Evolutionary conservation across 2,113 vertebrate species (phyloP).

Genomic region (Gymnobelideus leadbeateri): DNA sequence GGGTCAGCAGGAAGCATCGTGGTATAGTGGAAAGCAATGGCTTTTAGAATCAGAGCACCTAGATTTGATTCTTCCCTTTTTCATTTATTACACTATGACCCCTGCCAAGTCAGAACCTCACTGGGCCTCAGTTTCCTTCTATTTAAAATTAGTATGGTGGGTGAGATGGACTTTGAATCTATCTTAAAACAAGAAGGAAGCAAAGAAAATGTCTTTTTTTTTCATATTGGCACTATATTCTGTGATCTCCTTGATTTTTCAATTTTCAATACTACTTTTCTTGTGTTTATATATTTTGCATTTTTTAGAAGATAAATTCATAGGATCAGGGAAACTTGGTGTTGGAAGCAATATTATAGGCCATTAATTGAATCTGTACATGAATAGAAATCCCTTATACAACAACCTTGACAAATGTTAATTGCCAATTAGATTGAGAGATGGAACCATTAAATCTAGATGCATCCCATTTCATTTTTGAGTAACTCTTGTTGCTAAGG

Average conservation of each 20-base stretch:
- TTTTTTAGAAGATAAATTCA: not conserved
- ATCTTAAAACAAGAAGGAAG: not conserved
- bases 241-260: not conserved
- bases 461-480: not conserved
- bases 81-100: not conserved
- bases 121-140: not conserved
- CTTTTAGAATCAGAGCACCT: not conserved
- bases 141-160: not conserved
- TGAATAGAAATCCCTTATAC: not conserved
- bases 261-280: not conserved
- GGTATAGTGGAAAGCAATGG: not conserved
- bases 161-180: not conserved
- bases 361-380: not conserved
- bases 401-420: not conserved
- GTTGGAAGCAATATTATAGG: not conserved
- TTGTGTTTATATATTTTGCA: not conserved
- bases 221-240: not conserved
- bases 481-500: not conserved
- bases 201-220: not conserved
- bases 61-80: not conserved
- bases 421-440: not conserved
- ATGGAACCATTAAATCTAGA: not conserved
- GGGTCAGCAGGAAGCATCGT: not conserved
- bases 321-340: not conserved
- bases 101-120: not conserved